Evolutionary conservation across 1,140 invertebrate genomes (phyloP), one percentile per base, ranked within the genome.

Genomic region (Trichoplusia ni): DNA sequence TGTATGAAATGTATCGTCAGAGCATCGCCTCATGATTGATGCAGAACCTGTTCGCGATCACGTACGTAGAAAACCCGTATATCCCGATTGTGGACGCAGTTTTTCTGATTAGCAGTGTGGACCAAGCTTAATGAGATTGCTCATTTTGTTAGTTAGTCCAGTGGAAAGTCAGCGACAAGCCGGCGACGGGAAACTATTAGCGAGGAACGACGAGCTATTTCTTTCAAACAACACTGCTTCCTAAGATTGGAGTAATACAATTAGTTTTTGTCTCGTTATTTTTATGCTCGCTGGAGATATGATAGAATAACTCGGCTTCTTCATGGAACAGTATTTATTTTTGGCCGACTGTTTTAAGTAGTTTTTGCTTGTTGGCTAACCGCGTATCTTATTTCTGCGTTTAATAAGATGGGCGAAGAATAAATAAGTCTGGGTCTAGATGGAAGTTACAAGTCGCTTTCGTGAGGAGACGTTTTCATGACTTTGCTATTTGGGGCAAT

Each of bases 61-160:
- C 63, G 25, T 54, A 27, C 44, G 67, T 77, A 73, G 69, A 64
- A 73, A 67, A 67, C 59, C 37, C 46, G 61, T 58, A 51, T 67
- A 59, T 58, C 53, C 42, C 35, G n/a, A 19, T 29, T 23, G 42
- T 40, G 38, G 27, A 53, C 56, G 33, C 18, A 47, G 47, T 40
- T 67, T 46, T 49, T 47, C 69, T 72, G 68, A 69, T 73, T 73
- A 76, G 69, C 51, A 67, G 56, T 69, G 67, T 69, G 67, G 62
- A 64, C 54, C 58, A 38, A 21, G 49, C 56, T 67, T 74, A 74
- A 72, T 66, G 67, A 69, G 27, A 64, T 67, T 66, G 33, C 46
- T 69, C 58, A 71, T 77, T 71, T 54, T 16, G 35, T 56, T 23
- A 58, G 31, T 46, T 31, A 27, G 7, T 16, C 7, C 29, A 14